Conservation (phyloP, 35 echinoderm and acorn worm species). For the Ophiothrix spiculata region DNA sequence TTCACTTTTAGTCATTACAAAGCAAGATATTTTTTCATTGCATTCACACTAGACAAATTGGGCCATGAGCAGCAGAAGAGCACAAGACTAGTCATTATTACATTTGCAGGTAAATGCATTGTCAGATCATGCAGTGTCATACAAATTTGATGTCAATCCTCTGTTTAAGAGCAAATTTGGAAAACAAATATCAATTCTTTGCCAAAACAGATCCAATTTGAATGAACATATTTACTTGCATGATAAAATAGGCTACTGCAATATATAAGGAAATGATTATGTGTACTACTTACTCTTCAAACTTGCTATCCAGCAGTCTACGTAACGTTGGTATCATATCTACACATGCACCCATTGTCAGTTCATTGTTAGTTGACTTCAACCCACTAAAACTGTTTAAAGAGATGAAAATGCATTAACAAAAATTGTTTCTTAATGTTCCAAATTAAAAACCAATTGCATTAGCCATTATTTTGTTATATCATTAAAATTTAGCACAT, state of each 20-base stretch:
- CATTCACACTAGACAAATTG: too few species aligned
- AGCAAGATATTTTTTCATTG: too few species aligned
- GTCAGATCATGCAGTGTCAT: not conserved
- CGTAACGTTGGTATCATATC: slow-evolving; percentile 77
- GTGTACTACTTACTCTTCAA: slow-evolving; percentile 88
- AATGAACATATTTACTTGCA: not conserved
- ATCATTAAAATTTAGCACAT: too few species aligned
- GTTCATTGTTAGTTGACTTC: slow-evolving; percentile 42
- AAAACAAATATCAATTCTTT: not conserved
- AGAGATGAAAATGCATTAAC: too few species aligned
- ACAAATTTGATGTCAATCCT: too few species aligned
- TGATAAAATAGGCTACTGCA: not conserved
- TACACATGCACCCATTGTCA: slow-evolving; percentile 85
- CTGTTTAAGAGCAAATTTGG: not conserved
- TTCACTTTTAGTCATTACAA: too few species aligned
- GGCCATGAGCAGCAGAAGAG: too few species aligned
- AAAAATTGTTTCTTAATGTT: too few species aligned
- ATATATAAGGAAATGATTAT: not conserved
- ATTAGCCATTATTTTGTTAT: too few species aligned
- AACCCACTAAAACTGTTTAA: slow-evolving; percentile 51
- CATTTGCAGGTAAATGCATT: not conserved
- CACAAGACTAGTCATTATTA: too few species aligned
- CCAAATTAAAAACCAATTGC: too few species aligned
- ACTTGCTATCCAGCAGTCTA: slow-evolving; percentile 77
- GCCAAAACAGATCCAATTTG: not conserved